A percentile compares a stretch with the other conserved stretches of the same genome.
These are phyloP conservation scores for Conopomorpha cramerella DNA, from an alignment of 1,140 invertebrate genomes.

Conservation along the genomic window DNA sequence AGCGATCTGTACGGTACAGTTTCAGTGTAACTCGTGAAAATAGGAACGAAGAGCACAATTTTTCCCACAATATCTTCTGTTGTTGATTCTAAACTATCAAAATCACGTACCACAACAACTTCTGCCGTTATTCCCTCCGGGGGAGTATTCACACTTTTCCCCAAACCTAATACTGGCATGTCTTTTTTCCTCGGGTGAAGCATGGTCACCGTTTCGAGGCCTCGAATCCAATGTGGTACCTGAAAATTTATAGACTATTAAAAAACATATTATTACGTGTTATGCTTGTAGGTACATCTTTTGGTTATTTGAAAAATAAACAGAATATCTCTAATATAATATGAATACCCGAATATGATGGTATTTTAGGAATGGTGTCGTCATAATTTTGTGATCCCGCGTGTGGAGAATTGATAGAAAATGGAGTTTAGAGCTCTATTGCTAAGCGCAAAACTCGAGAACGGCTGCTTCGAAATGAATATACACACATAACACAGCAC, in stretches of 20 bases:
- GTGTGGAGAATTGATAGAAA: too few species aligned
- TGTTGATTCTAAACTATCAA: slow-evolving; percentile 65
- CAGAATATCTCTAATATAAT: neutral
- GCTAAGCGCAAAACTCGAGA: too few species aligned
- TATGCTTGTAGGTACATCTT: neutral
- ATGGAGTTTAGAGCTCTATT: too few species aligned
- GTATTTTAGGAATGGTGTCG: too few species aligned
- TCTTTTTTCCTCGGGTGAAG: slow-evolving; percentile 64
- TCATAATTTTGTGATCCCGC: too few species aligned
- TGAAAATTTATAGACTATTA: slow-evolving; percentile 27
- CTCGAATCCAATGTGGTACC: slow-evolving; percentile 61
- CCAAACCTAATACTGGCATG: slow-evolving; percentile 68
- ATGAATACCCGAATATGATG: too few species aligned
- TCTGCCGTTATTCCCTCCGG: slow-evolving; percentile 69
- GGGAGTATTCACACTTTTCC: slow-evolving; percentile 66
- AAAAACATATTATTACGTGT: neutral
- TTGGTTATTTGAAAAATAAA: neutral
- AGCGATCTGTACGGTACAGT: slow-evolving; percentile 52
- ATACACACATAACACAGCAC: too few species aligned
- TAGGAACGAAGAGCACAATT: slow-evolving; percentile 77
- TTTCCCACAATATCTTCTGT: slow-evolving; percentile 64
- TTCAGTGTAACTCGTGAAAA: slow-evolving; percentile 66
- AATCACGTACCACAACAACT: slow-evolving; percentile 70
- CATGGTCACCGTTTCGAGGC: slow-evolving; percentile 66
- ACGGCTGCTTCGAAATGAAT: too few species aligned